Evolutionary conservation across 1,140 invertebrate genomes (phyloP), one percentile per base, ranked within the genome.

Genomic region (Linepithema humile): DNA sequence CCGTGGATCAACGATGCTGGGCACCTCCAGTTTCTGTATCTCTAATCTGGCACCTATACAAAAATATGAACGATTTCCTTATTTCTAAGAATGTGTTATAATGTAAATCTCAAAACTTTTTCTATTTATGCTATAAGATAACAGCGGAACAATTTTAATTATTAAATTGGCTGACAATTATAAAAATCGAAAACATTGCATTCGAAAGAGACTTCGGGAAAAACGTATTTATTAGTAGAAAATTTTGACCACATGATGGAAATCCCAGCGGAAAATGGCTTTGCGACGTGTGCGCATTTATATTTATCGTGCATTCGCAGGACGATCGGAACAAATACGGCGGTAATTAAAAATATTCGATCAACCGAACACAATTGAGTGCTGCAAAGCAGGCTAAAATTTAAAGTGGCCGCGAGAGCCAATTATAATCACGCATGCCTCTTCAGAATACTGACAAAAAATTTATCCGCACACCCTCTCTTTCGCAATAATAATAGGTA

Each of bases 341-440:
- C 15, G 32, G 69, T 93, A 91, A 93, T 92, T 93, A 92, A 91
- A 92, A 92, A 91, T 92, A 92, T 92, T 91, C 88, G 90, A 91
- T 92, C 90, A 90, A 86, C 88, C 64, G 38, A 55, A 74, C 64
- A 77, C 64, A 53, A 75, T 84, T 50, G 50, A 59, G 60, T 67
- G n/a, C 17, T 72, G 6, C 26, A 57, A 38, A 72, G 40, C 15
- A 29, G 17, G 4, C 4, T 35, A 10, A 43, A 50, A 62, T 70
- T 85, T 50, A 55, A 87, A 86, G 45, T 48, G 62, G 23, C 48
- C 10, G 38, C 3, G 35, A 43, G 29, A 59, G 26, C 35, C 50
- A 80, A 80, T 70, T 70, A 80, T 80, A 55, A 78, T 80, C 12
- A 48, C 2, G 26, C 38, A 23, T 55, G 48, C 15, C 20, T n/a